These are phyloP conservation scores for Cichlasoma orientale DNA, from an alignment of 2,797 vertebrate genomes.

Conservation along the genomic window DNA sequence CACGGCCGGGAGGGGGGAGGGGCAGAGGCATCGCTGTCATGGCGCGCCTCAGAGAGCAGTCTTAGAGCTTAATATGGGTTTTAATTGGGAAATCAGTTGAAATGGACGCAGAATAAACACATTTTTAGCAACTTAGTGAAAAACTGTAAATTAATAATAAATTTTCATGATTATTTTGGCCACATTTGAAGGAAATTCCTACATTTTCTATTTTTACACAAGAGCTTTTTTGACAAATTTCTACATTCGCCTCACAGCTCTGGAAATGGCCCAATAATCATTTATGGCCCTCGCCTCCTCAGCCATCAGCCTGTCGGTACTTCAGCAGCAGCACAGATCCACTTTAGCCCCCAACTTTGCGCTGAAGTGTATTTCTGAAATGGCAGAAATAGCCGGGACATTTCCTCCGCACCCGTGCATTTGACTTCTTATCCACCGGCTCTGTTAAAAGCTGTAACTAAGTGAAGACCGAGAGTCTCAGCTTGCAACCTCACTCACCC, in stretches of 20 bases:
- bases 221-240: not conserved
- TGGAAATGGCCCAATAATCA: slow-evolving; percentile 15
- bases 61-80: slow-evolving; percentile 40
- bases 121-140: not conserved
- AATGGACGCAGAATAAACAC: not conserved
- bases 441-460: slow-evolving; percentile 32
- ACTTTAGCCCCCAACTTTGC: slow-evolving; percentile 37
- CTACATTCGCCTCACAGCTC: not conserved
- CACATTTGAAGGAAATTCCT: rapidly evolving
- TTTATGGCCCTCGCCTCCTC: not conserved
- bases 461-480: slow-evolving; percentile 25
- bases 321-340: slow-evolving; percentile 36
- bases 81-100: slow-evolving; percentile 43
- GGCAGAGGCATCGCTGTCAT: not conserved
- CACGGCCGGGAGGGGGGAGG: slow-evolving; percentile 14
- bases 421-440: slow-evolving; percentile 34
- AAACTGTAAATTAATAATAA: not conserved
- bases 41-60: slow-evolving; percentile 55
- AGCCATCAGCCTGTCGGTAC: slow-evolving; percentile 21
- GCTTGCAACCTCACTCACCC: slow-evolving; percentile 12
- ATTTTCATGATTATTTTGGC: not conserved
- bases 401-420: slow-evolving; percentile 33
- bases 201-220: not conserved
- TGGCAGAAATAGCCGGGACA: slow-evolving; percentile 39
- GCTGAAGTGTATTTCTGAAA: slow-evolving; percentile 43